Conservation (phyloP, 2,797 vertebrate genomes). For the Micrastur ruficollis region DNA sequence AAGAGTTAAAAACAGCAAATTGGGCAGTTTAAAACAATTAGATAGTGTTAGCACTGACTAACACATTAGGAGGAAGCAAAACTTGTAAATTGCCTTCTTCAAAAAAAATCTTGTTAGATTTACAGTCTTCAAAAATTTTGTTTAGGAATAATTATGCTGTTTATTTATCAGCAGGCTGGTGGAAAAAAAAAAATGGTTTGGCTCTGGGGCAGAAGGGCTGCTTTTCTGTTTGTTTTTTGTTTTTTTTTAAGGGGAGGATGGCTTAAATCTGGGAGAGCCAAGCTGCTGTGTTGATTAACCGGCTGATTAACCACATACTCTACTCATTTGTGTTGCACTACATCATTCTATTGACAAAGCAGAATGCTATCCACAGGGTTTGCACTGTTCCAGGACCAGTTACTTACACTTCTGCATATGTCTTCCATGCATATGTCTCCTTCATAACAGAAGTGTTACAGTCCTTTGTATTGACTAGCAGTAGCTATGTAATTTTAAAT, state of each 20-base stretch:
- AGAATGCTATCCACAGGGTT: neutral
- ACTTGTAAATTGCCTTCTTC: neutral
- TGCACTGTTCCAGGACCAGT: neutral
- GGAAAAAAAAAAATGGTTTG: neutral
- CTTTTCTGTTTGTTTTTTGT: neutral
- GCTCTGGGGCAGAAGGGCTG: neutral
- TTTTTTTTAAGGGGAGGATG: neutral
- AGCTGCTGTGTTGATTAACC: neutral
- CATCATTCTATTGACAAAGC: neutral
- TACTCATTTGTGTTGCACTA: neutral
- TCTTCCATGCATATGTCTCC: neutral
- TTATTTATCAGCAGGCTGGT: neutral
- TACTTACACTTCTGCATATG: neutral
- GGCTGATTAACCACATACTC: neutral
- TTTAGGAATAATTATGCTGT: neutral
- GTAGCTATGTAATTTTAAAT: neutral
- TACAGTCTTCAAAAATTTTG: neutral
- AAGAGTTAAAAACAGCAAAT: slow-evolving; percentile 21
- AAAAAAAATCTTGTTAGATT: neutral
- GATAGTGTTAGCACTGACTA: neutral
- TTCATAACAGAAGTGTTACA: neutral
- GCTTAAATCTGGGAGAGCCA: neutral
- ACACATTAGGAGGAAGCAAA: neutral
- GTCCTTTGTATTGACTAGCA: neutral
- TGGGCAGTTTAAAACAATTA: neutral